Base-by-base conservation (phyloP, 2,888 invertebrate genomes). In the Parnassius mnemosyne region DNA sequence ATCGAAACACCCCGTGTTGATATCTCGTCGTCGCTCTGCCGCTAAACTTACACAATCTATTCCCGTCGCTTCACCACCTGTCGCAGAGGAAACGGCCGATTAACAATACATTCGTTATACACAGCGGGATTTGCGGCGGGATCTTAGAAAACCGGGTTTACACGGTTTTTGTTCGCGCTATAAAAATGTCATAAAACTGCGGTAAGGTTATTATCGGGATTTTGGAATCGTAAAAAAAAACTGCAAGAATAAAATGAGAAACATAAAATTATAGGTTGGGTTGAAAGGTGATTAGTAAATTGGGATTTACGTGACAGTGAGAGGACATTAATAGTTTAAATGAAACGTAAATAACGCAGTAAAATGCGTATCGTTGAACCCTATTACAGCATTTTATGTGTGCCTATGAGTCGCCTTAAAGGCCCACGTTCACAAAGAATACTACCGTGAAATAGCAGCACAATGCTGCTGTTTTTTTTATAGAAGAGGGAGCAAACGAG, bases 51-150 rank as follows among this genome's bases (percentile, higher is more conserved):
- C 20, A 34, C 52, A 20, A 61, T 66, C 72, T 72, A 75, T 75
- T 74, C 69, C 58, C 52, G 68, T 46, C 61, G 34, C 68, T 13
- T 61, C 57, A 68, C 66, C 75, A 75, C 75, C 75, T 75, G 74
- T 71, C 71, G 68, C 68, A 61, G 58, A 42, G 55, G 67, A 64
- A 65, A 64, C 68, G 67, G 61, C 55, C 68, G 68, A 73, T 72
- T 68, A 70, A 72, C 64, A 70, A 71, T 69, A 69, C 71, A 62
- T 66, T 69, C 69, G 61, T 60, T 61, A 54, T 53, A 52, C 52
- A 64, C 20, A 51, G 34, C 53, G 57, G 53, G 42, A 11, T 44
- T n/a, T 34, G 44, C 51, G 16, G 12, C 49, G 49, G 20, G 43
- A 42, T 43, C 58, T 58, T 46, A 44, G 47, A 25, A 25, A 60